These are phyloP conservation scores for Cordilura impudica DNA, from an alignment of 2,888 invertebrate species.

Conservation along the genomic window DNA sequence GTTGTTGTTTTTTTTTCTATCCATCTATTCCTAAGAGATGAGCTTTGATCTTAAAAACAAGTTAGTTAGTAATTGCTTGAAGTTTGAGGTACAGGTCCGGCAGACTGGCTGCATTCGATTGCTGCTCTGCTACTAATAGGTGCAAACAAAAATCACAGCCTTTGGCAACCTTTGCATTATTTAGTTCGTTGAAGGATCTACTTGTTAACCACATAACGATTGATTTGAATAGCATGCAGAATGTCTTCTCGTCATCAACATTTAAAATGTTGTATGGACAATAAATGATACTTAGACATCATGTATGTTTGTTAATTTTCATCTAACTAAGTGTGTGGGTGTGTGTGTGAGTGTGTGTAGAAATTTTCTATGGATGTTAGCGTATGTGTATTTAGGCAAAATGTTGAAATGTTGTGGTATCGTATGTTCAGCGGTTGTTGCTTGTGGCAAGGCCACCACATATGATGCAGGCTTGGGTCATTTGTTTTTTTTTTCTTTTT, in stretches of 20 bases:
- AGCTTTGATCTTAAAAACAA: slow-evolving; percentile 54
- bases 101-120: slow-evolving; percentile 13
- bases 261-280: slow-evolving; percentile 25
- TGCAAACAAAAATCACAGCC: slow-evolving; percentile 36
- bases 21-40: slow-evolving; percentile 3
- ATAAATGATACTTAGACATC: slow-evolving; percentile 4
- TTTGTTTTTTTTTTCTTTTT: slow-evolving; percentile 44
- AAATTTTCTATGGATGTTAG: neutral
- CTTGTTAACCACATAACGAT: slow-evolving; percentile 27
- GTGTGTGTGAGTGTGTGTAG: slow-evolving; percentile 18
- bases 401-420: slow-evolving; percentile 57
- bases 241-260: slow-evolving; percentile 31
- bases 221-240: slow-evolving; percentile 42
- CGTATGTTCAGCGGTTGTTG: slow-evolving; percentile 53
- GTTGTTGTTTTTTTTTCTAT: slow-evolving; percentile 22
- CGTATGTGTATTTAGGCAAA: slow-evolving; percentile 39
- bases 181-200: slow-evolving; percentile 8
- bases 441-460: slow-evolving; percentile 60
- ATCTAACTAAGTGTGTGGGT: neutral
- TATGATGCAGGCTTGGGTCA: slow-evolving; percentile 52
- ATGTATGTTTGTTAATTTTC: neutral
- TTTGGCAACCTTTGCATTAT: slow-evolving; percentile 24
- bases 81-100: slow-evolving; percentile 39
- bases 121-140: neutral
- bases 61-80: slow-evolving; percentile 52